Percentiles rank a stretch among this genome's conserved stretches.
phyloP scores from a whole-genome alignment of 2,113 vertebrate species.

The Pachyramphus minor region DNA sequence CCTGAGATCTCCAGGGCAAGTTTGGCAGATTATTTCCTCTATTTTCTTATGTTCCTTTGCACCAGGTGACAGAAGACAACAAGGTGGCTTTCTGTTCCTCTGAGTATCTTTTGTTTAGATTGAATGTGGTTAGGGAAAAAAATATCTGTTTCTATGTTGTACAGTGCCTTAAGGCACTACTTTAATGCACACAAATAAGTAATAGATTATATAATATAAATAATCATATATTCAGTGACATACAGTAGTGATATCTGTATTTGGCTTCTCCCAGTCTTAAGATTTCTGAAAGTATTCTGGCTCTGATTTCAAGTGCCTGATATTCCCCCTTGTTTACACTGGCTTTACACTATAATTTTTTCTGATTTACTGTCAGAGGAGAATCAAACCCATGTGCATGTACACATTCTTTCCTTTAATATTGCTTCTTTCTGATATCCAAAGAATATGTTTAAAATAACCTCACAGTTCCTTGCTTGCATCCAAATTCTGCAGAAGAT shows the following conservation, averaged over 20 bases:
- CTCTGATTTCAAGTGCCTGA: neutral
- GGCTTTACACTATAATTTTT: neutral
- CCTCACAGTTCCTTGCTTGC: neutral
- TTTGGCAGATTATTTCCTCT: neutral
- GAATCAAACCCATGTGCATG: neutral
- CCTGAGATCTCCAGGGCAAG: neutral
- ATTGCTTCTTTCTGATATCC: neutral
- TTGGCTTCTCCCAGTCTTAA: neutral
- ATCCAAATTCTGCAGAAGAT: neutral
- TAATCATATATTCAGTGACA: neutral
- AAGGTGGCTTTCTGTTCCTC: neutral
- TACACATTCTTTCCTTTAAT: neutral
- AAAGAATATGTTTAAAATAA: neutral
- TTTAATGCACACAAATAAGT: neutral
- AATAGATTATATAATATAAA: no score
- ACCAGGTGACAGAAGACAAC: neutral
- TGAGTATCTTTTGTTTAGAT: neutral
- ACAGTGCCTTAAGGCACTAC: neutral
- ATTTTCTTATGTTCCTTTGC: neutral
- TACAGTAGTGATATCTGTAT: neutral
- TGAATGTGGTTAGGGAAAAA: neutral
- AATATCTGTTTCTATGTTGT: neutral
- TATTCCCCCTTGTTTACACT: neutral
- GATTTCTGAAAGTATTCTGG: neutral
- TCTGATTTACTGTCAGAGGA: neutral